A percentile compares a stretch with the other conserved stretches of the same genome.
Evolutionary conservation across 2,113 vertebrate species (phyloP).

Genomic region (Carassius carassius): DNA sequence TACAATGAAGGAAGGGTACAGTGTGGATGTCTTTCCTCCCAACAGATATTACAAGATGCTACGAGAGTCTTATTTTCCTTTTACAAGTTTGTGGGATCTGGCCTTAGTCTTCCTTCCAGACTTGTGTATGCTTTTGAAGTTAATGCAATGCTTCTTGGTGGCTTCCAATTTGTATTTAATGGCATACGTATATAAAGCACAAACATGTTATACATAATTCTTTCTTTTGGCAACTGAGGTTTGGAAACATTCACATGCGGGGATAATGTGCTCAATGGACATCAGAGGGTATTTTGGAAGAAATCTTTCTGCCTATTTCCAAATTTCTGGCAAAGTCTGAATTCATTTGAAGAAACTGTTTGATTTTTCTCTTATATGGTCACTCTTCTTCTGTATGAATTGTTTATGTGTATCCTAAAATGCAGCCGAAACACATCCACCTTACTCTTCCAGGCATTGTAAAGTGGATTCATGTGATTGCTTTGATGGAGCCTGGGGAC

Average conservation of each 20-base stretch:
- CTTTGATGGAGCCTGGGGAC: constrained; percentile 44
- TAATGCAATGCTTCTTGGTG: constrained; percentile 10
- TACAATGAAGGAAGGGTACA: constrained; percentile 34
- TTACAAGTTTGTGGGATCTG: constrained; percentile 44
- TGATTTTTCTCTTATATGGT: not conserved
- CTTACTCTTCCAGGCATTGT: not conserved
- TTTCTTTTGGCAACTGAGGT: constrained; percentile 1
- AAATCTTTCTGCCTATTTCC: not conserved
- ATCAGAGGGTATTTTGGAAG: not conserved
- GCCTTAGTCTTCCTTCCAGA: not conserved
- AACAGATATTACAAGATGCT: constrained; percentile 46
- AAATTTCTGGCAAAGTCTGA: too few species aligned
- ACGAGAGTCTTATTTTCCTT: constrained; percentile 33
- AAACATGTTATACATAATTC: constrained; percentile 18
- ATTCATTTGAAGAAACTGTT: not conserved
- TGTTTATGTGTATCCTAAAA: not conserved
- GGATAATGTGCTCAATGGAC: not conserved
- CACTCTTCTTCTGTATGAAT: not conserved
- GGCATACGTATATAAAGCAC: constrained; percentile 21
- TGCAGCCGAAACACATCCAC: not conserved
- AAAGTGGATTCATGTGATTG: constrained; percentile 9
- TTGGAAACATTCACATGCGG: constrained; percentile 10
- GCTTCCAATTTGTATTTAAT: constrained; percentile 45
- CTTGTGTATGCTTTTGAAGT: constrained; percentile 40
- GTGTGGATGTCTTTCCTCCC: constrained; percentile 21